phyloP scores from a whole-genome alignment of 2,888 invertebrate genomes.

The Temnothorax rugatulus region DNA sequence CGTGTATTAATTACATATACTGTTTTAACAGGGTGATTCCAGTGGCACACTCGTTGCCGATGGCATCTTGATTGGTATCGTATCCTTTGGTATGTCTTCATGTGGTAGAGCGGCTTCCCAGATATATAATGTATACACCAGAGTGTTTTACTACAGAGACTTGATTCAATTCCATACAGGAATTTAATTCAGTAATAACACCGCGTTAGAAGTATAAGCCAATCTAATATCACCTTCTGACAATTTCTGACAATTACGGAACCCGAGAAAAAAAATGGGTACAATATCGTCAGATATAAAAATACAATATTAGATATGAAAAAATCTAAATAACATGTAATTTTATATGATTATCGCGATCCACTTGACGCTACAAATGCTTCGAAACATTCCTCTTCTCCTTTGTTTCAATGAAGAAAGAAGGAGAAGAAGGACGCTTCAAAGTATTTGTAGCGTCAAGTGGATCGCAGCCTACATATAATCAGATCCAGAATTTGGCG shows the following conservation, averaged over 20 bases:
- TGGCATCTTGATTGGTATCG: slow-evolving; percentile 70
- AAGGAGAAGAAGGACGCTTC: too few species aligned
- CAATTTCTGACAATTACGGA: not conserved
- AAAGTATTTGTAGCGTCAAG: too few species aligned
- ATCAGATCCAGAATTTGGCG: too few species aligned
- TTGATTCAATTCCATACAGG: slow-evolving; percentile 69
- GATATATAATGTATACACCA: slow-evolving; percentile 76
- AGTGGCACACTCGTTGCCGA: slow-evolving; percentile 67
- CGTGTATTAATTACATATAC: not conserved
- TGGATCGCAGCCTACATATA: too few species aligned
- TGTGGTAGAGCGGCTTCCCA: slow-evolving; percentile 69
- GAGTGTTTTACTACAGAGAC: slow-evolving; percentile 59
- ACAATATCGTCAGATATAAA: too few species aligned
- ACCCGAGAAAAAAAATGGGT: too few species aligned
- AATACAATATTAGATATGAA: too few species aligned
- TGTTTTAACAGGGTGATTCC: slow-evolving; percentile 64
- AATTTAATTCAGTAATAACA: not conserved
- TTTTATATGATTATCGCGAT: too few species aligned
- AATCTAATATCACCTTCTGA: not conserved
- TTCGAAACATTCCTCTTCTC: too few species aligned
- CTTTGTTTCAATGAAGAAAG: too few species aligned
- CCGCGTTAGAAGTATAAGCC: not conserved
- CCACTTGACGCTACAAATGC: too few species aligned
- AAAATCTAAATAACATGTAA: too few species aligned
- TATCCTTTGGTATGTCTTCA: slow-evolving; percentile 66